A percentile compares a stretch with the other conserved stretches of the same genome.
phyloP scores from a whole-genome alignment of 2,888 invertebrate genomes.

The Caenorhabditis sinica region DNA sequence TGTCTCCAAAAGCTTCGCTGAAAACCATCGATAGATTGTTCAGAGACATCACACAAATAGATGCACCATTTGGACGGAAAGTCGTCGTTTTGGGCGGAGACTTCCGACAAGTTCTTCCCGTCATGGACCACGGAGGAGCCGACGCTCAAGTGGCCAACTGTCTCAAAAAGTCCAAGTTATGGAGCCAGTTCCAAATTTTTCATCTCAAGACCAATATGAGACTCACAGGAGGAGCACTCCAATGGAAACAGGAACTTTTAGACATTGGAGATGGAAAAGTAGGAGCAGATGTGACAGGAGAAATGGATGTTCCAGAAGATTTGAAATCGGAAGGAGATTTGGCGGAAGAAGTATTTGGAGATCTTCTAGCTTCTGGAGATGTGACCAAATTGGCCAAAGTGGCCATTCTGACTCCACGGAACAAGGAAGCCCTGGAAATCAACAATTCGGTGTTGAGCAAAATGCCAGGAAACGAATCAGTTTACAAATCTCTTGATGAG shows the following conservation, averaged over 20 bases:
- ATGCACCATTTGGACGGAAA: conserved; percentile 1
- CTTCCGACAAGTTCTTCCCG: background rate
- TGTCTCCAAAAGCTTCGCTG: background rate
- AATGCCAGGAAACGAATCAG: too few species aligned
- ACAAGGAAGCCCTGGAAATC: conserved; percentile 21
- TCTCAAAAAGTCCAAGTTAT: background rate
- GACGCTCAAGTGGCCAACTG: background rate
- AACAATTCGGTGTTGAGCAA: too few species aligned
- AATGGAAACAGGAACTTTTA: background rate
- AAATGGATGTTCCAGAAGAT: too few species aligned
- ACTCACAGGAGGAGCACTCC: background rate
- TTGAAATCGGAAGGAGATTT: too few species aligned
- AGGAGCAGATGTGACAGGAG: too few species aligned
- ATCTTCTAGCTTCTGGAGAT: background rate
- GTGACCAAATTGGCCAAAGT: background rate
- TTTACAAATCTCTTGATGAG: too few species aligned
- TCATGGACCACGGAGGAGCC: background rate
- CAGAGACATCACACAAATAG: background rate
- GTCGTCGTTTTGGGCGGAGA: too few species aligned
- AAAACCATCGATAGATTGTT: background rate
- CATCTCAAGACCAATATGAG: background rate
- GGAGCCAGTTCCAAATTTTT: background rate
- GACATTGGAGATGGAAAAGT: conserved; percentile 1
- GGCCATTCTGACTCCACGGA: conserved; percentile 28
- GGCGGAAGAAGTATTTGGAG: conserved; percentile 39